A percentile compares a stretch with the other conserved stretches of the same genome.
These are phyloP conservation scores for Yoshiicerus persimilis DNA, from an alignment of 1,140 invertebrate species.

Conservation along the genomic window DNA sequence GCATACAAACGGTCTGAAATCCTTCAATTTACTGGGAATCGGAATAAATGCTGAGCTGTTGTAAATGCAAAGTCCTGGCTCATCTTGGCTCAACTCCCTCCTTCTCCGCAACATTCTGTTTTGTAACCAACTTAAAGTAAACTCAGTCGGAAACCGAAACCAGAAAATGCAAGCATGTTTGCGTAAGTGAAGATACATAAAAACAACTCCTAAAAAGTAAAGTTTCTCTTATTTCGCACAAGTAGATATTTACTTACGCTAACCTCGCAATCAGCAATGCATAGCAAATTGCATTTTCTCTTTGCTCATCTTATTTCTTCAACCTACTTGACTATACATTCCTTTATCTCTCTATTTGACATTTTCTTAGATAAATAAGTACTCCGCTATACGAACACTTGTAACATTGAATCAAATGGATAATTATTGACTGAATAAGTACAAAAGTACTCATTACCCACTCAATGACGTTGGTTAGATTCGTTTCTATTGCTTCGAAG, in stretches of 20 bases:
- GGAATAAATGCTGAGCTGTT: neutral
- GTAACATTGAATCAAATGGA: too few relatives aligned
- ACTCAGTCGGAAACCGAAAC: neutral
- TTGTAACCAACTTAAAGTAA: neutral
- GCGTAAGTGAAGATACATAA: neutral
- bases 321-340: too few relatives aligned
- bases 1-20: neutral
- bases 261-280: neutral
- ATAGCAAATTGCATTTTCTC: neutral
- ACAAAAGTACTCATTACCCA: too few relatives aligned
- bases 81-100: neutral
- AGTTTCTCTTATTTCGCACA: neutral
- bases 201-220: neutral
- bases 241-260: neutral
- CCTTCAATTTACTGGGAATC: neutral
- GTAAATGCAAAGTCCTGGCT: neutral
- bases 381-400: too few relatives aligned
- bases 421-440: too few relatives aligned
- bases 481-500: too few relatives aligned
- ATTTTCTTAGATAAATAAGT: too few relatives aligned
- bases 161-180: neutral
- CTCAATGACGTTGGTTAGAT: too few relatives aligned
- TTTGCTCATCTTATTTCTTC: neutral
- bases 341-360: too few relatives aligned
- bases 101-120: neutral